Conservation (phyloP, 2,797 vertebrate species). For the Astyanax mexicanus region DNA sequence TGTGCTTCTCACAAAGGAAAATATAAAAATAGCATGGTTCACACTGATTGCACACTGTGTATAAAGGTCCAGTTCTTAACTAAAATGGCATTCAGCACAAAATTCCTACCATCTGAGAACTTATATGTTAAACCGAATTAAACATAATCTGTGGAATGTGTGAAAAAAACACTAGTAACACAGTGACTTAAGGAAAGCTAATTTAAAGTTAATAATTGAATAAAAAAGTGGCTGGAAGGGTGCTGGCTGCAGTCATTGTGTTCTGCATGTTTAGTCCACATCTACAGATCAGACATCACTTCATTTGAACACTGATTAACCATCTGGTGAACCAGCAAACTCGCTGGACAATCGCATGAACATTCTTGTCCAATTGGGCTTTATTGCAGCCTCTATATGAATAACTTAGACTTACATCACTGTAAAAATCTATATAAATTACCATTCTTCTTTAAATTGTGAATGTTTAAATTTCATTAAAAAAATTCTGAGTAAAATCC, state of each 20-base stretch:
- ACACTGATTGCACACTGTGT: neutral
- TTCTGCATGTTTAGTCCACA: neutral
- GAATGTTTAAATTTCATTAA: neutral
- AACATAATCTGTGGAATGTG: neutral
- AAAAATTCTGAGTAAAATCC: neutral
- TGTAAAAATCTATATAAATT: neutral
- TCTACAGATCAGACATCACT: neutral
- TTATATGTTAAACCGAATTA: too few relatives aligned
- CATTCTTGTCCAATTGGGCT: neutral
- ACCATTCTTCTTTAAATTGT: too few relatives aligned
- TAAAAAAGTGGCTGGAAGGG: neutral
- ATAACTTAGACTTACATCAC: neutral
- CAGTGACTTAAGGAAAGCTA: conserved; percentile 22
- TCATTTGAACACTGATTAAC: conserved; percentile 26
- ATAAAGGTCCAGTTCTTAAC: neutral
- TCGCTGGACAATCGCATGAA: neutral
- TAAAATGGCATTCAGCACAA: too few relatives aligned
- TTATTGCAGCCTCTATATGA: neutral
- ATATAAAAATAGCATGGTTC: neutral
- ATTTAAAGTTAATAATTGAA: conserved; percentile 44
- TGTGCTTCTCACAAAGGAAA: neutral
- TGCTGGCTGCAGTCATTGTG: conserved; percentile 5
- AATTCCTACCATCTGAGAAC: neutral
- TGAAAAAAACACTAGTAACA: neutral
- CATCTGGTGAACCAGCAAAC: neutral